Evolutionary conservation across 2,888 invertebrate species (phyloP), one percentile per base, ranked within the genome.

Genomic region (Eutolmus rufibarbis): DNA sequence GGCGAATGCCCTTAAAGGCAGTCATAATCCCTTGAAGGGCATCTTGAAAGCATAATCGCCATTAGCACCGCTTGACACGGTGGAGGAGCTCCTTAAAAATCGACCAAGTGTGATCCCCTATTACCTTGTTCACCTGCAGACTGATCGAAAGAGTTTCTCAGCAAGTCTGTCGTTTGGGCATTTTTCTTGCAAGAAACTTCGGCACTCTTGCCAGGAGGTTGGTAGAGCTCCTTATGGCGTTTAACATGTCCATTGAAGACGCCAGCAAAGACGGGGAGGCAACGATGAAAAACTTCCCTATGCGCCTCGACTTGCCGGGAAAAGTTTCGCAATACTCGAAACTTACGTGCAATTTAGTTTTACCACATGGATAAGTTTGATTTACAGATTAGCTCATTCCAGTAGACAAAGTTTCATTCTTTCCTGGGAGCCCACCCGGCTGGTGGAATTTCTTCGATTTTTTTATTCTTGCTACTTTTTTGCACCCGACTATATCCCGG

Each of bases 301-400:
- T n/a, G 66, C 66, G 79, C 46, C 43, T 79, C 23, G 51, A 31
- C 1, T 2, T 51, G 51, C 51, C n/a, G 79, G 23, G 66, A 51
- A 14, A 79, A 79, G 46, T 79, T 79, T 79, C 79, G 79, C 28
- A 46, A 79, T 46, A 79, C 79, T 79, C 28, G 79, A 79, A 79
- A 79, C 79, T 79, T 79, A 79, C 79, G 79, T 79, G 79, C 79
- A 79, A 79, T 79, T 79, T 79, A 79, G 79, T 79, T 79, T 79
- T 79, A 79, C 79, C 79, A 79, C 79, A 79, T 79, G 79, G 79
- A 79, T 51, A 51, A 51, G 79, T 79, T 79, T 79, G 79, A 79
- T 79, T 79, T 79, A 79, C 46, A 79, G 79, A 79, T 79, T 79
- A 79, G 79, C 31, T 79, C 79, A 79, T 51, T 79, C 51, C 79